phyloP scores from a whole-genome alignment of 1,140 invertebrate species.

The Leptoteleia sp. region DNA sequence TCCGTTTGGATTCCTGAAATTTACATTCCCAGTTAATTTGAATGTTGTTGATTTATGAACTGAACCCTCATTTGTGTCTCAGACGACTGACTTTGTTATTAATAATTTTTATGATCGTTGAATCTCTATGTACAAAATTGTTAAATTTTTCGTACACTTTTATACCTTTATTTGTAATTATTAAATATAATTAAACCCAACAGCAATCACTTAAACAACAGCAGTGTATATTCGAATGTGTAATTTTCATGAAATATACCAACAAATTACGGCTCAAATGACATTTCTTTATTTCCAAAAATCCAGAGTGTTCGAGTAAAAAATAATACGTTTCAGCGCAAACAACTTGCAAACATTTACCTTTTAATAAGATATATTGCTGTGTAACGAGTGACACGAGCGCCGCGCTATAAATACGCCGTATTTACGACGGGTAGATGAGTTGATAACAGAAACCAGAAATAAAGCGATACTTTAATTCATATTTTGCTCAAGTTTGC shows the following conservation, averaged over 20 bases:
- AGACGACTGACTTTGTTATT: constrained; percentile 52
- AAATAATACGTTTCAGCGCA: constrained; percentile 33
- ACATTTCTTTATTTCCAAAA: constrained; percentile 41
- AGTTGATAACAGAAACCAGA: constrained; percentile 31
- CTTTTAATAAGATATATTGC: constrained; percentile 49
- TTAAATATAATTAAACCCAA: too few relatives aligned
- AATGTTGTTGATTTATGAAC: constrained; percentile 46
- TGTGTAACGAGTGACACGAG: constrained; percentile 51
- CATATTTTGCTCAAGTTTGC: constrained; percentile 14
- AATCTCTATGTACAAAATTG: constrained; percentile 63
- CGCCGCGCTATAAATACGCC: constrained; percentile 39
- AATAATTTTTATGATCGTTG: constrained; percentile 63
- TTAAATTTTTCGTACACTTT: constrained; percentile 58
- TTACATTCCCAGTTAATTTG: constrained; percentile 63
- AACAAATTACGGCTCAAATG: constrained; percentile 37
- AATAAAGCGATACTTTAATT: constrained; percentile 28
- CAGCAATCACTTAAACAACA: too few relatives aligned
- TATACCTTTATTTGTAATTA: constrained; percentile 44
- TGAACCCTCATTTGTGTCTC: constrained; percentile 41
- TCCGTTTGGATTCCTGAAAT: constrained; percentile 33
- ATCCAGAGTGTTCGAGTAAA: constrained; percentile 40
- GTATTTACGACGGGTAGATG: constrained; percentile 45
- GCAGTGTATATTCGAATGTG: constrained; percentile 33
- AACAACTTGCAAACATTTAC: constrained; percentile 41
- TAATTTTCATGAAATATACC: constrained; percentile 26